phyloP scores from a whole-genome alignment of 2,888 invertebrate species.

The Phymatocera aterrima region DNA sequence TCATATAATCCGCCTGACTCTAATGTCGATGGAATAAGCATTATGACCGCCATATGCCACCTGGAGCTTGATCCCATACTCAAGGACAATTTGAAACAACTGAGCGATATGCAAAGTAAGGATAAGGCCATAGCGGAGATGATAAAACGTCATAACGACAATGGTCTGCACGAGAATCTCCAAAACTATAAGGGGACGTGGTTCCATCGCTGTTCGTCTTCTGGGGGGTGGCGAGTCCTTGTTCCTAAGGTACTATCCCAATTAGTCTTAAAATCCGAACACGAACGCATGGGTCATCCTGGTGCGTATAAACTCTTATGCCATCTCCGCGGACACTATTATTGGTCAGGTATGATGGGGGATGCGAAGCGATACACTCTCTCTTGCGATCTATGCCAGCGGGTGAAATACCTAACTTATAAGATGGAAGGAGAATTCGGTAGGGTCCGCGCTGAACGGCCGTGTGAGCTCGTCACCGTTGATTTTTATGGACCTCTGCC shows the following conservation, averaged over 20 bases:
- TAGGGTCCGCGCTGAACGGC: neutral
- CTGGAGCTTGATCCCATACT: neutral
- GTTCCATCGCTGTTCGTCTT: neutral
- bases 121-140: neutral
- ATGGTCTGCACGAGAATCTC: neutral
- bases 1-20: neutral
- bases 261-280: neutral
- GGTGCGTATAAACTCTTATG: conserved; percentile 43
- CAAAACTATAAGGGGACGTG: neutral
- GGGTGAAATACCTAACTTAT: conserved; percentile 11
- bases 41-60: neutral
- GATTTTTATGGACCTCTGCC: conserved; percentile 25
- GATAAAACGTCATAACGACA: neutral
- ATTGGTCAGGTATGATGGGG: conserved; percentile 40
- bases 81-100: neutral
- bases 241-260: neutral
- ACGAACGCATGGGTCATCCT: conserved; percentile 36
- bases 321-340: conserved; percentile 23
- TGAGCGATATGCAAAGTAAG: neutral
- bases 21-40: neutral
- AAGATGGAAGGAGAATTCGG: neutral
- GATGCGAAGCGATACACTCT: conserved; percentile 29
- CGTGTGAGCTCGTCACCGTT: neutral
- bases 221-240: neutral
- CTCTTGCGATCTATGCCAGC: conserved; percentile 52